Conservation (phyloP, 2,797 vertebrate genomes). For the Agapornis canus region DNA sequence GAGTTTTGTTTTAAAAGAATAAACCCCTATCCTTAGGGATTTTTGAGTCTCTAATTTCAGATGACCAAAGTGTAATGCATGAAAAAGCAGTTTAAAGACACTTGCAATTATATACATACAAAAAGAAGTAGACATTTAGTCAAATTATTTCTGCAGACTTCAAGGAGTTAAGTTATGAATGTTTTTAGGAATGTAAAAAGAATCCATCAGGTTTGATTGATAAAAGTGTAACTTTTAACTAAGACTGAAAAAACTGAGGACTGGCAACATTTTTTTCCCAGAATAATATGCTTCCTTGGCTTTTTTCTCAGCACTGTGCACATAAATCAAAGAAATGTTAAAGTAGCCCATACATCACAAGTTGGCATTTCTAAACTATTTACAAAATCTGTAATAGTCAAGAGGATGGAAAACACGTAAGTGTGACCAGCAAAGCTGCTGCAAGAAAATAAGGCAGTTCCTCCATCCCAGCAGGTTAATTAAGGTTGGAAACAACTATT, state of each 20-base stretch:
- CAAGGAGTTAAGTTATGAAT: constrained; percentile 75
- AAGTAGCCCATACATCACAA: constrained; percentile 81
- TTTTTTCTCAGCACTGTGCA: constrained; percentile 78
- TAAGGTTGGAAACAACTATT: constrained; percentile 77
- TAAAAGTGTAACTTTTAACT: constrained; percentile 77
- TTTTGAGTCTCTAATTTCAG: neutral
- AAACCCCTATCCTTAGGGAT: neutral
- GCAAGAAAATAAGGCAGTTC: constrained; percentile 57
- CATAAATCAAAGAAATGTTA: constrained; percentile 86
- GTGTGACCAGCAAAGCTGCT: constrained; percentile 49
- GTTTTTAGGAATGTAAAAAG: constrained; percentile 49
- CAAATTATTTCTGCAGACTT: constrained; percentile 16
- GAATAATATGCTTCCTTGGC: constrained; percentile 86
- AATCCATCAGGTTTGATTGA: constrained; percentile 80
- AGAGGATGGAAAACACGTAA: constrained; percentile 58
- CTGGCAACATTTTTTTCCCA: constrained; percentile 76
- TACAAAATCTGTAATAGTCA: constrained; percentile 77
- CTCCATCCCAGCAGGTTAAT: constrained; percentile 73
- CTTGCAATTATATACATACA: neutral
- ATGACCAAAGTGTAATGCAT: neutral
- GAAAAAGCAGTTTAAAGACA: neutral
- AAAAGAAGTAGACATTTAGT: neutral
- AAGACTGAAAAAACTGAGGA: constrained; percentile 73
- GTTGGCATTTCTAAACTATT: constrained; percentile 79
- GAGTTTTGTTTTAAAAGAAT: neutral